A percentile compares a stretch with the other conserved stretches of the same genome.
Evolutionary conservation across 2,113 vertebrate genomes (phyloP).

Genomic region (Centrocercus urophasianus): DNA sequence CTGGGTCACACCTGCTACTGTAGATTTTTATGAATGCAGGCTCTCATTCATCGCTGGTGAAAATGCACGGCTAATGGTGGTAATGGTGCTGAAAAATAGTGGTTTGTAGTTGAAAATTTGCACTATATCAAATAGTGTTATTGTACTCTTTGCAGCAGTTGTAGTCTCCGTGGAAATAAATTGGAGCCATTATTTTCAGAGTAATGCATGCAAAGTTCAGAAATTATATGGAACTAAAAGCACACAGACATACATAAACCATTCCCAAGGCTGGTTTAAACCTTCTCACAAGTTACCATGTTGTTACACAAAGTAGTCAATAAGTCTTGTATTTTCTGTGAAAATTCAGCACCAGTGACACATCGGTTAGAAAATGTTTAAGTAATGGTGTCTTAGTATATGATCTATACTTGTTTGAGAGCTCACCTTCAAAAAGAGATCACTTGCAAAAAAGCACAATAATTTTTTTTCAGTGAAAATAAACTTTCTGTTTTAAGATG

Average conservation of each 20-base stretch:
- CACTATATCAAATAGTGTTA: too few species aligned
- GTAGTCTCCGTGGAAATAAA: too few species aligned
- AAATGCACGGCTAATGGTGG: too few species aligned
- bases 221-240: neutral
- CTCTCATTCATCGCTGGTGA: too few species aligned
- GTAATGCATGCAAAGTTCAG: neutral
- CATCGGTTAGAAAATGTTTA: neutral
- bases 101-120: too few species aligned
- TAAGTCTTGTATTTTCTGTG: neutral
- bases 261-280: neutral
- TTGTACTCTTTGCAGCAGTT: too few species aligned
- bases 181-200: too few species aligned
- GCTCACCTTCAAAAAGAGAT: neutral
- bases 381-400: neutral
- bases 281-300: neutral
- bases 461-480: neutral
- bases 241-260: neutral
- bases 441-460: neutral
- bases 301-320: neutral
- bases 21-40: too few species aligned
- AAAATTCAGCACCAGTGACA: neutral
- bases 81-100: too few species aligned
- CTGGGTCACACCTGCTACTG: too few species aligned
- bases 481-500: neutral
- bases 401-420: neutral